Percentiles rank a stretch among this genome's conserved stretches.
phyloP scores from a whole-genome alignment of 2,888 invertebrate genomes.

The Dyspetes luteomarginatus region DNA sequence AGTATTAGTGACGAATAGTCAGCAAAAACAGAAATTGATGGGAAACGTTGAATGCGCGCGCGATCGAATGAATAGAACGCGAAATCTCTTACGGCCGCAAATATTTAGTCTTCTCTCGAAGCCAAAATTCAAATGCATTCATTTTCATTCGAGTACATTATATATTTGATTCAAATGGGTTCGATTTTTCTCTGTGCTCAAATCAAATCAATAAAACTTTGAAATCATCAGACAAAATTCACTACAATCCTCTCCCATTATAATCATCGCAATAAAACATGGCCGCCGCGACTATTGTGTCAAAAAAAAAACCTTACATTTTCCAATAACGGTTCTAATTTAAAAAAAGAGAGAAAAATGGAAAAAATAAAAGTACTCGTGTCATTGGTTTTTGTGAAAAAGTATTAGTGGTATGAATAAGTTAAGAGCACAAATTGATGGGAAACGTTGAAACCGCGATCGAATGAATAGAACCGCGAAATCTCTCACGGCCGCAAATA shows the following conservation, averaged over 20 bases:
- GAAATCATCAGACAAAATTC: no score
- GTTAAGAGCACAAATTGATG: not conserved
- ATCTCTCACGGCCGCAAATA: slow-evolving; percentile 47
- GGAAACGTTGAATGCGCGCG: slow-evolving; percentile 44
- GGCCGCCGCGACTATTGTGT: no score
- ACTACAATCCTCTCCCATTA: no score
- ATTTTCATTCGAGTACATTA: no score
- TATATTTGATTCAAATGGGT: no score
- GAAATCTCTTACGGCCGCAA: slow-evolving; percentile 38
- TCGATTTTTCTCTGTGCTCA: no score
- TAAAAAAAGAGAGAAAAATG: no score
- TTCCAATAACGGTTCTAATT: no score
- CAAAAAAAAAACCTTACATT: not conserved
- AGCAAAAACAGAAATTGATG: not conserved
- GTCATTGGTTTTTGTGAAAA: not conserved
- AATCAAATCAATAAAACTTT: no score
- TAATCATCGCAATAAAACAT: no score
- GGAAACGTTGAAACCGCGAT: slow-evolving; percentile 48
- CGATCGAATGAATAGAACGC: not conserved
- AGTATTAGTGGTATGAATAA: not conserved
- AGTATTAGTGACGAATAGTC: not conserved
- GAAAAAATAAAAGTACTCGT: not conserved
- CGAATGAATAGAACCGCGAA: slow-evolving; percentile 1
- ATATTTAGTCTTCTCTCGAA: slow-evolving; percentile 42
- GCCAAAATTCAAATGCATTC: no score